Base-by-base conservation (phyloP, 2,888 invertebrate species). In the Erynnis tages region DNA sequence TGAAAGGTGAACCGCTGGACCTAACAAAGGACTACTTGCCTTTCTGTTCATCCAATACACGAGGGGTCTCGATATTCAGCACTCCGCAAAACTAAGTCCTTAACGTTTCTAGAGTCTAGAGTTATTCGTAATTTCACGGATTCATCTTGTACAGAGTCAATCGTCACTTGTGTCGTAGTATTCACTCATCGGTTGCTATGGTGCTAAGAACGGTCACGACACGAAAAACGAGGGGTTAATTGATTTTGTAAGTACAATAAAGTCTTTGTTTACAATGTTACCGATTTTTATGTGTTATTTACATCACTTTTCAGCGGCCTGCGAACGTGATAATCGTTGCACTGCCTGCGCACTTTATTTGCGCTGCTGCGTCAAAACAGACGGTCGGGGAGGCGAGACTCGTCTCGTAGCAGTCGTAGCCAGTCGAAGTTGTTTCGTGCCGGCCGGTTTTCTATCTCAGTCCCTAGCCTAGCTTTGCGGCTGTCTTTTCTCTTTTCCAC, bases 11-110 rank as follows among this genome's bases (percentile, higher is more conserved):
- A 56, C 56, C 41, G 35, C 43, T 47, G 55, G 38, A 56, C 53
- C 58, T 50, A 55, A 55, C 55, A 61, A 61, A 80, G 77, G 76
- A 57, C 60, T 78, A 88, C 89, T 89, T 85, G 85, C 88, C 88
- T 88, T 85, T 82, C 71, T 85, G 79, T 75, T 81, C 88, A 89
- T 89, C 89, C 88, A 89, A 89, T 86, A 77, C 75, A 71, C 76
- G 78, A 76, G 71, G 79, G 77, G 68, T 72, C 77, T 80, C 81
- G 71, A 76, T 65, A 67, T 72, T 76, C 71, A 73, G 77, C 80
- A 76, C 79, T 82, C 72, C 74, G 66, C 59, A 65, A 66, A 80
- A 77, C 67, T 68, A 75, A 71, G 73, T 76, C 73, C 61, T 76
- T 59, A 61, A 67, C 61, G 58, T 56, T 67, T 67, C 54, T 57